Evolutionary conservation across 2,113 vertebrate genomes (phyloP), one percentile per base, ranked within the genome.

Genomic region (Etheostoma cragini): DNA sequence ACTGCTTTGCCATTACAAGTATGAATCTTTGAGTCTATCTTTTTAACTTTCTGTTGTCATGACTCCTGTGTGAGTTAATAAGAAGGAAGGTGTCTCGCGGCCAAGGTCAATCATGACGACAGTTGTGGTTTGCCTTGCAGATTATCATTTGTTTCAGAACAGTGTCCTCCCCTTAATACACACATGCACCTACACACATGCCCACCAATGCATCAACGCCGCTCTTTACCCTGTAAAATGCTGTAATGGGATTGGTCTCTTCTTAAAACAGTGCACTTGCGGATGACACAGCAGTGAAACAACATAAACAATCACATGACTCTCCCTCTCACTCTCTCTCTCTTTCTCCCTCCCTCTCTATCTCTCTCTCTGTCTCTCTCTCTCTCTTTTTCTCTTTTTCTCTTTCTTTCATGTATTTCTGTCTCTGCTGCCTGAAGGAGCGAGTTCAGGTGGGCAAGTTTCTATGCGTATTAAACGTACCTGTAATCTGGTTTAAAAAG

Each of bases 401-500:
- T 77, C 21, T 68, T 26, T 74, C 56, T 72, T 38, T 78, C 22
- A 22, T 56, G 12, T 42, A 0, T 77, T 19, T 54, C 26, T 22
- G 14, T 69, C 50, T 58, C 54, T 73, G 80, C 83, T 82, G 77
- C 49, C 63, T 78, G 46, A 69, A 94, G 93, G 92, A 94, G 30
- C 88, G 92, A 76, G 91, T 91, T 12, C 92, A 92, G 90, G 93
- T 94, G 72, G 30, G 90, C 8, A 78, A 5, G 22, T 63, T 67
- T 83, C 49, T 71, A 0, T 73, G 56, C 13, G 0, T 3, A 6
- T 66, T 49, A 54, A n/a, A 45, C 72, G 33, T 17, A 16, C 5
- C 14, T 5, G 66, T 12, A 12, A 21, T 45, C 15, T 69, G 50
- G 7, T 61, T 53, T 16, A 24, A n/a, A 11, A 64, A 33, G 22